Evolutionary conservation across 23 tunicate species (phyloP), one percentile per base, ranked within the genome.

Genomic region (Botrylloides violaceus): DNA sequence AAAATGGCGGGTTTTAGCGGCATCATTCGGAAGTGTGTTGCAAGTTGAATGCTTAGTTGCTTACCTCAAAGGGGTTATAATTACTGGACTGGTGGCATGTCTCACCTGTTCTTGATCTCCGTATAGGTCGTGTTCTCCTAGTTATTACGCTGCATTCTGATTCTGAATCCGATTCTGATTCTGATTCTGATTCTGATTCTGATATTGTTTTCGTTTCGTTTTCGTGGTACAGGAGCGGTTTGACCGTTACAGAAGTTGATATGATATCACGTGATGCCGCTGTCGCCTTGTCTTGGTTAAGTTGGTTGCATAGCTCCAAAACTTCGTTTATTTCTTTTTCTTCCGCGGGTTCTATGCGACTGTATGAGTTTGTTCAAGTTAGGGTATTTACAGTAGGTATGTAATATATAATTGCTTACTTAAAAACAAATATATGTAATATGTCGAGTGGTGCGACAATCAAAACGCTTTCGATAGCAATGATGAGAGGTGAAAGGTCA

Each of bases 401-500:
- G 53, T 15, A 15, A 15, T 43, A 43, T 9, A 7, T 43, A 43
- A 24, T n/a, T n/a, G 6, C 31, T 56, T 49, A 84, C 92, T 79
- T 72, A 65, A 84, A 84, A 3, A 72, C 68, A 68, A 37, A 72
- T 22, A 70, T 73, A 31, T 56, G 57, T 19, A 87, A 22, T 19
- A 76, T 23, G 32, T 76, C 62, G 32, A 87, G 59, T 50, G 95
- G 95, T 12, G 75, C 53, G 66, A 76, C 49, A 22, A 80, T 23
- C 9, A 87, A 19, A 34, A 84, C 86, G n/a, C 80, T 81, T 76
- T 87, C 86, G 2, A 65, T 29, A 34, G 82, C 76, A 29, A 78
- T 53, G 3, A 87, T 50, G 23, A 80, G 9, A 0, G 95, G 57
- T 18, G 82, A 70, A 5, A 73, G 55, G 33, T 83, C 78, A 23